Percentiles rank a stretch among this genome's conserved stretches.
phyloP scores from a whole-genome alignment of 2,113 vertebrate species.

The Elgaria multicarinata region DNA sequence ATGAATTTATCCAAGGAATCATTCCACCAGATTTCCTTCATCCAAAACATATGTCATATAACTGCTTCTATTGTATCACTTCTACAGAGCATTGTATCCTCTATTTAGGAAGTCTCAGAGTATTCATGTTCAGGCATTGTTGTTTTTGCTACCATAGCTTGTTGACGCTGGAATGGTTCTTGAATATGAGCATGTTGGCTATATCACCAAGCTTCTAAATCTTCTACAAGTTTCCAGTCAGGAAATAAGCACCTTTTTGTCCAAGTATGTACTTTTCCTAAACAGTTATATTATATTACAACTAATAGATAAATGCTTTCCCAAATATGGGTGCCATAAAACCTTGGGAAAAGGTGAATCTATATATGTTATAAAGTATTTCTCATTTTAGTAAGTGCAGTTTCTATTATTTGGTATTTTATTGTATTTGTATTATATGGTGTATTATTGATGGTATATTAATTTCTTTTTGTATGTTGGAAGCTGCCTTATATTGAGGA shows the following conservation, averaged over 20 bases:
- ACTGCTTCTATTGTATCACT: not conserved
- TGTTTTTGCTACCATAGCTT: conserved; percentile 75
- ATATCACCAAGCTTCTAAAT: conserved; percentile 79
- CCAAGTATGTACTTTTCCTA: conserved; percentile 76
- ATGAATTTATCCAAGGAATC: not conserved
- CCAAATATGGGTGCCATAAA: not conserved
- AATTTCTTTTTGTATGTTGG: not conserved
- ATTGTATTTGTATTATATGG: not conserved
- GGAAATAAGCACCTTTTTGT: conserved; percentile 72
- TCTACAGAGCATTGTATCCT: not conserved
- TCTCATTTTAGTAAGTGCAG: not conserved
- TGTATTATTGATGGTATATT: not conserved
- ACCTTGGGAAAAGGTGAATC: not conserved
- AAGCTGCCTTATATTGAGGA: not conserved
- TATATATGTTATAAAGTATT: not conserved
- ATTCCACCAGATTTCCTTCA: not conserved
- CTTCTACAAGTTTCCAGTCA: conserved; percentile 74
- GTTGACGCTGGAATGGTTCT: conserved; percentile 81
- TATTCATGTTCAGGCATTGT: not conserved
- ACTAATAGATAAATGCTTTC: not conserved
- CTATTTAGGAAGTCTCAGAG: fast-evolving
- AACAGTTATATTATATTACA: not conserved
- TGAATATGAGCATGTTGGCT: conserved; percentile 80
- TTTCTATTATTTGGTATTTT: not conserved
- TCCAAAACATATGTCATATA: not conserved